These are phyloP conservation scores for Lasioglossum baleicum DNA, from an alignment of 1,140 invertebrate species.

Conservation along the genomic window DNA sequence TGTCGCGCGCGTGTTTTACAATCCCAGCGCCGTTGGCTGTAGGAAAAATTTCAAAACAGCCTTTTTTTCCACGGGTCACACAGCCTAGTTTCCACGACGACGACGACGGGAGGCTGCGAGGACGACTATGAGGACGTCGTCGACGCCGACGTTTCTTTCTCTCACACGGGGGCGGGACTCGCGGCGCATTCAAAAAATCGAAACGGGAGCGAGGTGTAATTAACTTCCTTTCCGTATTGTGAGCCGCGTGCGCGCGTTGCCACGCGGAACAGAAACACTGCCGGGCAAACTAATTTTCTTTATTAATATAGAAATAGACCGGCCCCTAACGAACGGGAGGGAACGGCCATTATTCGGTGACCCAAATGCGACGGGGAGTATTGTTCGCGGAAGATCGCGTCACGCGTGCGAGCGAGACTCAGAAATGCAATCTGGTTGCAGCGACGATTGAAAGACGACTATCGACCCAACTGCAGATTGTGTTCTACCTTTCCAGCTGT, in stretches of 20 bases:
- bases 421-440: not conserved
- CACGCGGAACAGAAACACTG: conserved; percentile 33
- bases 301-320: conserved; percentile 27
- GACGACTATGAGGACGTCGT: not conserved
- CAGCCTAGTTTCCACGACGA: conserved; percentile 21
- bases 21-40: not conserved
- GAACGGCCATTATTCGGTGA: conserved; percentile 30
- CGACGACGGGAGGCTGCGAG: not conserved
- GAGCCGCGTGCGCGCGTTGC: conserved; percentile 12
- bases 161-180: not conserved
- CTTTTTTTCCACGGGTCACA: not conserved
- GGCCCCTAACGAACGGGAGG: not conserved
- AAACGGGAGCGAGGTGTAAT: conserved; percentile 44
- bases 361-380: conserved; percentile 7
- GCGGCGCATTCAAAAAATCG: conserved; percentile 29
- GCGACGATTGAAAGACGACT: too few species aligned
- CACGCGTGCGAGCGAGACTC: not conserved
- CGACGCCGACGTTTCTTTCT: not conserved
- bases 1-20: not conserved
- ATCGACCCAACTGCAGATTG: too few species aligned
- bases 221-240: conserved; percentile 42
- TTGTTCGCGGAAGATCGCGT: not conserved
- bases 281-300: conserved; percentile 28
- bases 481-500: too few species aligned
- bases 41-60: conserved; percentile 8